Evolutionary conservation across 53 echinoderm and acorn worm species (phyloP).

Genomic region (Apostichopus leukothele): DNA sequence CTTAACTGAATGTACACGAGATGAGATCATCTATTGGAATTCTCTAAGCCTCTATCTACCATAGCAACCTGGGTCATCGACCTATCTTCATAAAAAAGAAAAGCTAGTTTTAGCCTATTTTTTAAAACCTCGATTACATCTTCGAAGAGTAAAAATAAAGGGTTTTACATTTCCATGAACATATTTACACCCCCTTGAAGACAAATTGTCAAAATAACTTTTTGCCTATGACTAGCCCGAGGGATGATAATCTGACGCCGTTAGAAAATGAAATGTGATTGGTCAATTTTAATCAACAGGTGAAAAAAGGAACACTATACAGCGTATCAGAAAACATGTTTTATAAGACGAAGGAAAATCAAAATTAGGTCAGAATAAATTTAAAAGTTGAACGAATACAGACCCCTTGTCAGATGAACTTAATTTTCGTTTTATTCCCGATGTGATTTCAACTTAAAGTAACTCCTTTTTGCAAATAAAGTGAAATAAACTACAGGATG

Average conservation of each 20-base stretch:
- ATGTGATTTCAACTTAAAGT: too few relatives aligned
- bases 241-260: neutral
- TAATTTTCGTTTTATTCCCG: too few relatives aligned
- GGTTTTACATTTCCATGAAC: neutral
- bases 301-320: neutral
- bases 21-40: too few relatives aligned
- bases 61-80: too few relatives aligned
- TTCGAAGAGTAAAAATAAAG: neutral
- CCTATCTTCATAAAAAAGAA: too few relatives aligned
- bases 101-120: too few relatives aligned
- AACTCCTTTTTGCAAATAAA: too few relatives aligned
- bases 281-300: conserved; percentile 23
- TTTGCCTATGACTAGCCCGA: conserved; percentile 29
- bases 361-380: neutral
- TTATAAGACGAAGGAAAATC: neutral
- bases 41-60: too few relatives aligned
- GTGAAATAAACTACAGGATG: too few relatives aligned
- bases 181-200: conserved; percentile 21
- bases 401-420: too few relatives aligned
- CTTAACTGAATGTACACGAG: too few relatives aligned
- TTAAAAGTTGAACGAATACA: neutral
- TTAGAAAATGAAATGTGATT: conserved; percentile 6
- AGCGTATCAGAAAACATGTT: neutral
- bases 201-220: conserved; percentile 24
- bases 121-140: too few relatives aligned